phyloP scores from a whole-genome alignment of 2,888 invertebrate genomes.

The Pandemis heparana region DNA sequence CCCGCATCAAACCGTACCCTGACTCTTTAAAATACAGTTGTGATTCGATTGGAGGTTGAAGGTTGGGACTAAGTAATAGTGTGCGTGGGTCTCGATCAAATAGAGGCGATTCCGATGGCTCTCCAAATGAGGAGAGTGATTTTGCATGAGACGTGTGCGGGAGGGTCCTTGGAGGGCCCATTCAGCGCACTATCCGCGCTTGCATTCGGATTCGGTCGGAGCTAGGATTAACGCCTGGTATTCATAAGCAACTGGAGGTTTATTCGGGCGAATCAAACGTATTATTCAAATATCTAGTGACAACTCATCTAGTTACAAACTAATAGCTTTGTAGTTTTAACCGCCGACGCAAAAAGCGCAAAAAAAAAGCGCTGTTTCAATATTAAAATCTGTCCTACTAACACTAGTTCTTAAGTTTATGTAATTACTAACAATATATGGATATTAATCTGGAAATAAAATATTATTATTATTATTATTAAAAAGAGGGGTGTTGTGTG shows the following conservation, averaged over 20 bases:
- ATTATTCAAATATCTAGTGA: background rate
- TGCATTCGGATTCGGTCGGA: background rate
- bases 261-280: background rate
- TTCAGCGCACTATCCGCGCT: background rate
- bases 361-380: too few species aligned
- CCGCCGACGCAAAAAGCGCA: too few species aligned
- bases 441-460: too few species aligned
- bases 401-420: too few species aligned
- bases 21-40: background rate
- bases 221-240: background rate
- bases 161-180: conserved; percentile 2
- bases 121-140: conserved; percentile 48
- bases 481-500: too few species aligned
- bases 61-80: background rate
- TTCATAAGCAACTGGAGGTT: background rate
- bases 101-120: conserved; percentile 40
- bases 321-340: too few species aligned
- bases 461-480: too few species aligned
- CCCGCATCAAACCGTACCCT: background rate
- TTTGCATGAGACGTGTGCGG: conserved; percentile 35
- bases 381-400: too few species aligned
- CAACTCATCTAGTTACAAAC: too few species aligned
- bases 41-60: background rate
- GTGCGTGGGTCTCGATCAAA: conserved; percentile 21
- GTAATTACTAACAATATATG: too few species aligned